Base-by-base conservation (phyloP, 2,888 invertebrate genomes). In the Nymphalis urticae region DNA sequence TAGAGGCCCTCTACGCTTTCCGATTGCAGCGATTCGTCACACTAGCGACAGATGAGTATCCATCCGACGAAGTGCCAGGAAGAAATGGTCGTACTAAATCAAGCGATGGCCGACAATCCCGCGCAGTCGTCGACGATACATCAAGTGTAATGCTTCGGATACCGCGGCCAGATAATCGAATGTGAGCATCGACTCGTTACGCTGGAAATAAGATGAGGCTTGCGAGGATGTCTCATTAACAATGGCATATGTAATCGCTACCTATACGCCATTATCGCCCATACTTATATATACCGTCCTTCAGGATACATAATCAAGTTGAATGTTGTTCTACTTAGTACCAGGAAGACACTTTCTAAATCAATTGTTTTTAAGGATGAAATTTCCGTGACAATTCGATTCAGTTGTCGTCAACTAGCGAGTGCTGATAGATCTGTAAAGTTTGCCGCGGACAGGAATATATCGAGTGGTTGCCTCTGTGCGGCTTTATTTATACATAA, bases 371-470 rank as follows among this genome's bases (percentile, higher is more conserved):
- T 48, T 87, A 89, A 85, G 82, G 90, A 85, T 78, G 75, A 84
- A 75, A 83, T 81, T 90, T 60, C 81, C 71, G 72, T 83, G 84
- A 60, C 71, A 73, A 24, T 72, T 59, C 17, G 47, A 73, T 75
- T 75, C 81, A 78, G 84, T 87, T 87, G 87, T 87, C 87, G 82
- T 82, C 79, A 76, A 76, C 77, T 73, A 79, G 80, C 78, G 76
- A 85, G 82, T 76, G 79, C 85, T 85, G 90, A 92, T 90, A 91
- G 90, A 92, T 90, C 90, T 90, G 90, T 91, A 89, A 90, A 92
- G 91, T 92, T 89, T 89, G 90, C 92, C 90, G 92, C 92, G 88
- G 92, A 92, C 92, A 87, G 88, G 90, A 89, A 92, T 92, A 92
- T 92, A 92, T 92, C 91, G 92, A 89, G 89, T 88, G 90, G 90